Percentiles rank a stretch among this genome's conserved stretches.
Evolutionary conservation across 2,888 invertebrate genomes (phyloP).

Genomic region (Abrostola triplasia): DNA sequence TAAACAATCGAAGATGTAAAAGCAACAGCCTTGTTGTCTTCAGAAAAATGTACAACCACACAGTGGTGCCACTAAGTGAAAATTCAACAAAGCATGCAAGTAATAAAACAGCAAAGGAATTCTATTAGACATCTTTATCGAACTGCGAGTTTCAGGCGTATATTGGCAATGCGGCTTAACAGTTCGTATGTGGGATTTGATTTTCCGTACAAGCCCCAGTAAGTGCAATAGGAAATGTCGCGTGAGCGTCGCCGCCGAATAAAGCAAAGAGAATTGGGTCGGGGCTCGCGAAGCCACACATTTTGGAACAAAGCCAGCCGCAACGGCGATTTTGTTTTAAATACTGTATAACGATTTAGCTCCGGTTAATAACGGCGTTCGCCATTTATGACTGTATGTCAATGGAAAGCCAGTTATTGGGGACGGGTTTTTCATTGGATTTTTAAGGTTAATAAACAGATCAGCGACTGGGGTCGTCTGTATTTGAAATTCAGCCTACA

Average conservation of each 20-base stretch:
- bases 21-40: too few species aligned
- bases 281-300: constrained; percentile 69
- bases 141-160: constrained; percentile 54
- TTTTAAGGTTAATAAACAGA: constrained; percentile 58
- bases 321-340: constrained; percentile 77
- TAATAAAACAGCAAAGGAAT: constrained; percentile 53
- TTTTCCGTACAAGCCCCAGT: constrained; percentile 64
- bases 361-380: constrained; percentile 55
- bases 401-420: constrained; percentile 56
- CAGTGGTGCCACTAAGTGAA: constrained; percentile 20
- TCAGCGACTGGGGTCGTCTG: constrained; percentile 37
- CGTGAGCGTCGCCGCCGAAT: constrained; percentile 74
- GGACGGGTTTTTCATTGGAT: constrained; percentile 50
- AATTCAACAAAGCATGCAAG: constrained; percentile 37
- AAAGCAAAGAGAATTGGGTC: constrained; percentile 84
- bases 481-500: constrained; percentile 38
- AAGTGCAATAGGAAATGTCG: constrained; percentile 82
- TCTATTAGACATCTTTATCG: constrained; percentile 52
- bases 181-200: constrained; percentile 69
- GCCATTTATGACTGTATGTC: constrained; percentile 56
- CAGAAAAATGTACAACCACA: constrained; percentile 4
- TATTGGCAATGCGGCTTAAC: constrained; percentile 63
- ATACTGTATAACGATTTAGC: constrained; percentile 72
- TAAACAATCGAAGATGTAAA: not conserved
- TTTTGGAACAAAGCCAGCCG: constrained; percentile 82